phyloP scores from a whole-genome alignment of 2,888 invertebrate genomes.

The Epsilonema sp. region DNA sequence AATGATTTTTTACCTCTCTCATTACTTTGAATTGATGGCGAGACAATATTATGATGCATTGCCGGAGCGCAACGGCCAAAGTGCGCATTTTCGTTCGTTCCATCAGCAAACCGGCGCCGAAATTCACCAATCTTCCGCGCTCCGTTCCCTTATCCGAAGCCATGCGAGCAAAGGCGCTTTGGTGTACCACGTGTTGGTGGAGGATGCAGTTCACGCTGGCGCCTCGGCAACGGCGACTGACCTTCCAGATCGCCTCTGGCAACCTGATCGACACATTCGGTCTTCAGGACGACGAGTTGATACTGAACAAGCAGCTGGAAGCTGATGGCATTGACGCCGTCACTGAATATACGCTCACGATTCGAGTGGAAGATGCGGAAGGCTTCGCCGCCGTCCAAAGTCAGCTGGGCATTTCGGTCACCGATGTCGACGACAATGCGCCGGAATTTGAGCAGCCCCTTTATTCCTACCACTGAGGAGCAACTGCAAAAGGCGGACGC shows the following conservation, averaged over 20 bases:
- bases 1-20: too few relatives aligned
- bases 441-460: conserved; percentile 57
- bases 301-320: conserved; percentile 76
- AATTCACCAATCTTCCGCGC: neutral
- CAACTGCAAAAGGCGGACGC: neutral
- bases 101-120: neutral
- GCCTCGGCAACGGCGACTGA: too few relatives aligned
- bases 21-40: too few relatives aligned
- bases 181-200: too few relatives aligned
- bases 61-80: neutral
- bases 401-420: conserved; percentile 41
- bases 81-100: neutral
- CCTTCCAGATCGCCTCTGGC: neutral
- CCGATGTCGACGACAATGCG: conserved; percentile 73
- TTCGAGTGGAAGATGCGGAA: conserved; percentile 55
- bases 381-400: neutral
- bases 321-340: conserved; percentile 80
- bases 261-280: neutral
- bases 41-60: neutral
- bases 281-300: conserved; percentile 45
- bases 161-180: neutral
- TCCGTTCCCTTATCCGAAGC: neutral
- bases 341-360: conserved; percentile 56
- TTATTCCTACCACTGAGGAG: neutral
- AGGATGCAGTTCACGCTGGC: neutral